Evolutionary conservation across 2,888 invertebrate genomes (phyloP).

Genomic region (Cordilura impudica): DNA sequence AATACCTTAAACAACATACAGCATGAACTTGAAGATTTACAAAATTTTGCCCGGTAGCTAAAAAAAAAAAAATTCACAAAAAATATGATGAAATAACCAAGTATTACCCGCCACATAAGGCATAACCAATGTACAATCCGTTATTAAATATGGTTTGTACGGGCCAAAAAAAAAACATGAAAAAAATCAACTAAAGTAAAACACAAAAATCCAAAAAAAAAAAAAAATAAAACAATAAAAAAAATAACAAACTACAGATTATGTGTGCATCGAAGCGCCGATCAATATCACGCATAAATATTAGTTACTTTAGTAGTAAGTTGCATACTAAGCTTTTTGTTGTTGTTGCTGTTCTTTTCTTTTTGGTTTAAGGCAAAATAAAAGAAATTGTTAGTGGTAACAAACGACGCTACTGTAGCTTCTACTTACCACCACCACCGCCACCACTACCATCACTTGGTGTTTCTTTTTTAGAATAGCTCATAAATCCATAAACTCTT

Average conservation of each 20-base stretch:
- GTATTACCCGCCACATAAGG: constrained; percentile 26
- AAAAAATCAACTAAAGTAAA: not conserved
- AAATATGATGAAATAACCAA: constrained; percentile 45
- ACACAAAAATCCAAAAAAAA: no score
- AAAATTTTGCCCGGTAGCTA: constrained; percentile 55
- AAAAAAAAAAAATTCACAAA: constrained; percentile 26
- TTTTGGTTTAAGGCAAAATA: constrained; percentile 62
- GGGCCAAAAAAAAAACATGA: constrained; percentile 51
- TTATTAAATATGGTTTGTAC: constrained; percentile 54
- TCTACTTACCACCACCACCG: constrained; percentile 11
- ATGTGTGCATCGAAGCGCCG: constrained; percentile 60
- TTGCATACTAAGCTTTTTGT: constrained; percentile 9
- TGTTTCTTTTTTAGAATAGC: constrained; percentile 50
- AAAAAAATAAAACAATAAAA: no score
- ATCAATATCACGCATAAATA: constrained; percentile 65
- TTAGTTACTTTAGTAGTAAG: constrained; percentile 40
- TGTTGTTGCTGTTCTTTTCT: constrained; percentile 28
- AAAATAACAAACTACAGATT: constrained; percentile 37
- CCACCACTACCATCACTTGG: constrained; percentile 39
- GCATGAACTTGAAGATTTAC: constrained; percentile 56
- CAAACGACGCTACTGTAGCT: not conserved
- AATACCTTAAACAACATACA: constrained; percentile 7
- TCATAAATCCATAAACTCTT: constrained; percentile 61
- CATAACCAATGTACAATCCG: constrained; percentile 41
- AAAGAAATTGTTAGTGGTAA: constrained; percentile 45